Conservation (phyloP, 2,888 invertebrate species). For the Dryomyza anilis region DNA sequence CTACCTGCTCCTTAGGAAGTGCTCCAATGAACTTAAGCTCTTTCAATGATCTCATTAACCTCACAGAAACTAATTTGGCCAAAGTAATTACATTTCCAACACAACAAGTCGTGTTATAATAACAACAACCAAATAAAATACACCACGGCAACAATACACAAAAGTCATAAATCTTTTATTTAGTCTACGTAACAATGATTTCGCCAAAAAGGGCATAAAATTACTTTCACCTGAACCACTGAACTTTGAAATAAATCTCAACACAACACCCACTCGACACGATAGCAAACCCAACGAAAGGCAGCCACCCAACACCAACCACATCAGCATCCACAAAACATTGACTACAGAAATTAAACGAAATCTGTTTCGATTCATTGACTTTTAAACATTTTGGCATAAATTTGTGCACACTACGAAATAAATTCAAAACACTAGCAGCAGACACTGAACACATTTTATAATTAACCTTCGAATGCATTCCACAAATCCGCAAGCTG, state of each 20-base stretch:
- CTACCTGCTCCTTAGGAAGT: too few species aligned
- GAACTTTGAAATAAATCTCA: constrained; percentile 18
- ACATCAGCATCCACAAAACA: background rate
- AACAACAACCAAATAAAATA: background rate
- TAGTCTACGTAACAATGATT: background rate
- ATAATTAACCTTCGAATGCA: constrained; percentile 3
- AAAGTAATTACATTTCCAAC: constrained; percentile 1
- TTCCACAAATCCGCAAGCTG: constrained; percentile 1
- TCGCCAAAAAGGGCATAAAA: background rate
- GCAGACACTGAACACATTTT: constrained; percentile 2
- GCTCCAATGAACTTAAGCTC: too few species aligned
- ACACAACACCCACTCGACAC: background rate
- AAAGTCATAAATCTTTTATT: constrained; percentile 9
- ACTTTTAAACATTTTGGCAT: constrained; percentile 26
- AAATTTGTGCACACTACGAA: constrained; percentile 13
- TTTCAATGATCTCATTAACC: constrained; percentile 4
- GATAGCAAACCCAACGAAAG: too few species aligned
- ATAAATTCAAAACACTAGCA: constrained; percentile 5
- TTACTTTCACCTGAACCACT: constrained; percentile 17
- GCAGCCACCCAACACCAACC: background rate
- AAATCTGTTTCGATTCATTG: constrained; percentile 17
- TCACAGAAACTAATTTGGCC: background rate
- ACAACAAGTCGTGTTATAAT: background rate
- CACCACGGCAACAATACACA: too few species aligned
- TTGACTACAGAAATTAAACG: background rate